A percentile compares a stretch with the other conserved stretches of the same genome.
These are phyloP conservation scores for Botrylloides violaceus DNA, from an alignment of 23 tunicate genomes.

Conservation along the genomic window DNA sequence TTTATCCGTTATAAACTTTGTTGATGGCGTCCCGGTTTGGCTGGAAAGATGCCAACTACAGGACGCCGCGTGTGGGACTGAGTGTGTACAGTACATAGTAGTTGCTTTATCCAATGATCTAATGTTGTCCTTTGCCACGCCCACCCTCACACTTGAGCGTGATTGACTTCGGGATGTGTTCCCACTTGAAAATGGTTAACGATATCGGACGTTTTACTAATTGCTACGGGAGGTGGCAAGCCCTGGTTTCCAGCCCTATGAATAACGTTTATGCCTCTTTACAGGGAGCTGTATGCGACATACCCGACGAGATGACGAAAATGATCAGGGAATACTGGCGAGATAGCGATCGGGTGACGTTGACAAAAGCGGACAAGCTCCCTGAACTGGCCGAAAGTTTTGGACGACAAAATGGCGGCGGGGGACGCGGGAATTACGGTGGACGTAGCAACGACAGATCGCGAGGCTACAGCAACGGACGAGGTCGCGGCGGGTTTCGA, in stretches of 20 bases:
- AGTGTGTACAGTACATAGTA: no score
- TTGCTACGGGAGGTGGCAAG: no score
- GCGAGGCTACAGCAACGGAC: constrained; percentile 19
- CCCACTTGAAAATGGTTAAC: background rate
- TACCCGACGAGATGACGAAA: constrained; percentile 57
- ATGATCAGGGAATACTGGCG: constrained; percentile 46
- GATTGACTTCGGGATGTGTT: no score
- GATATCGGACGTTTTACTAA: background rate
- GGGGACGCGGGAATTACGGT: constrained; percentile 28
- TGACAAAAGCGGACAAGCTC: constrained; percentile 31
- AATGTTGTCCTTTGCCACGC: no score
- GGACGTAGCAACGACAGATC: background rate
- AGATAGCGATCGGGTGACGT: constrained; percentile 22
- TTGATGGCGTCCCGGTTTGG: no score
- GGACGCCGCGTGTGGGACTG: no score
- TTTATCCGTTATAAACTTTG: no score
- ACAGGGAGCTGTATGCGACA: constrained; percentile 87
- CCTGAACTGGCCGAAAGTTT: constrained; percentile 44
- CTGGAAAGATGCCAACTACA: no score
- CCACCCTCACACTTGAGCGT: no score
- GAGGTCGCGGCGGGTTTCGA: constrained; percentile 15
- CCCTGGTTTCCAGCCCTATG: no score
- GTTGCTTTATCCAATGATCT: no score
- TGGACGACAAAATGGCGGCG: constrained; percentile 6
- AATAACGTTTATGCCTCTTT: background rate